phyloP scores from a whole-genome alignment of 2,888 invertebrate species.

The Malthinus seriepunctatus region DNA sequence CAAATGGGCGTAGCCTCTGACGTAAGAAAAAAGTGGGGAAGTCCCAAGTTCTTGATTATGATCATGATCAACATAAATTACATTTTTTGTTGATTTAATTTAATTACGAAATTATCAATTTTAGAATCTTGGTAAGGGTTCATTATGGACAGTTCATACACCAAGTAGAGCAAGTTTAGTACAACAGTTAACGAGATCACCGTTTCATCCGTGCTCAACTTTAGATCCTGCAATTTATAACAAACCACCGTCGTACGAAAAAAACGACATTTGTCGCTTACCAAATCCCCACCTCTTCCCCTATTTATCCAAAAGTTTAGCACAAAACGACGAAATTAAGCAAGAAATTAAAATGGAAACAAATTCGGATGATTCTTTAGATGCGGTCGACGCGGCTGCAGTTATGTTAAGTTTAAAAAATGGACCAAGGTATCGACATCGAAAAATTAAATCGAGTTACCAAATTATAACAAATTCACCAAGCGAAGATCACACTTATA shows the following conservation, averaged over 20 bases:
- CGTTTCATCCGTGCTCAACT: conserved; percentile 71
- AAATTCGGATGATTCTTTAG: conserved; percentile 61
- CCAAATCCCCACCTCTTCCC: conserved; percentile 84
- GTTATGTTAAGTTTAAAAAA: conserved; percentile 89
- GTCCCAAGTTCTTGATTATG: too few relatives aligned
- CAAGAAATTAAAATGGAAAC: conserved; percentile 39
- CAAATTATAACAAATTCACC: conserved; percentile 83
- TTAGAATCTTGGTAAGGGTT: conserved; percentile 92
- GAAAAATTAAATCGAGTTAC: conserved; percentile 46
- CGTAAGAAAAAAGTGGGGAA: too few relatives aligned
- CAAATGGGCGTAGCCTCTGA: too few relatives aligned
- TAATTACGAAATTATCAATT: conserved; percentile 8
- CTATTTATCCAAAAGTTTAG: conserved; percentile 73
- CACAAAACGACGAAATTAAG: conserved; percentile 52
- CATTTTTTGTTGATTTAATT: background rate
- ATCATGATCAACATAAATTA: background rate
- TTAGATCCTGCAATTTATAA: conserved; percentile 55
- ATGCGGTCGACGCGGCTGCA: conserved; percentile 82
- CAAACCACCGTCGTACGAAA: conserved; percentile 13
- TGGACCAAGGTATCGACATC: conserved; percentile 64
- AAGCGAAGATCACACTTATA: conserved; percentile 93
- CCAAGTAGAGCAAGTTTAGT: conserved; percentile 86
- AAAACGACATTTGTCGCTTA: conserved; percentile 49
- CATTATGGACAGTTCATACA: conserved; percentile 94
- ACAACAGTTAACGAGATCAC: conserved; percentile 87